A percentile compares a stretch with the other conserved stretches of the same genome.
Conservation (phyloP, 2,113 vertebrate species). For the Petaurus breviceps region DNA sequence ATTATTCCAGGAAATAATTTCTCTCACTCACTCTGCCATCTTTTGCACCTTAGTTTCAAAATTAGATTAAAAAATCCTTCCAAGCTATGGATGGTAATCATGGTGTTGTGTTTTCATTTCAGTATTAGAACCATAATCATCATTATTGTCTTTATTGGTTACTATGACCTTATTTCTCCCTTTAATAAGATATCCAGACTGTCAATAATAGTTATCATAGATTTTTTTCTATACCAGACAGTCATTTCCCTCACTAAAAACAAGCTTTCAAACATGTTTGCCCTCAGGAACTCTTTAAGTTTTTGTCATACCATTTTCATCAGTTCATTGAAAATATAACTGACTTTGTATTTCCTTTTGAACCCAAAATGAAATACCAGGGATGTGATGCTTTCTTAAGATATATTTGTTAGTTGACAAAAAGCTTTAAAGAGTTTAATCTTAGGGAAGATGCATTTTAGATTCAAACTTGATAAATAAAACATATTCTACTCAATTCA, state of each 20-base stretch:
- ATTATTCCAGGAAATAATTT: not conserved
- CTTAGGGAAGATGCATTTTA: not conserved
- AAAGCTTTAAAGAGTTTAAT: not conserved
- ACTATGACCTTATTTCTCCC: not conserved
- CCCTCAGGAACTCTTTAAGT: not conserved
- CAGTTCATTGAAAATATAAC: not conserved
- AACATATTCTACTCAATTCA: not conserved
- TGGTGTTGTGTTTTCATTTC: not conserved
- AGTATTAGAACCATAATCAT: not conserved
- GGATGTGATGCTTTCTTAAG: not conserved
- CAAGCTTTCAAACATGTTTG: not conserved
- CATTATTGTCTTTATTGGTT: not conserved
- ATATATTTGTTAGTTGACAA: not conserved
- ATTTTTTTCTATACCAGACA: not conserved
- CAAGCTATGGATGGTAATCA: not conserved
- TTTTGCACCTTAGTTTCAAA: not conserved
- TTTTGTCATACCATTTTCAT: not conserved
- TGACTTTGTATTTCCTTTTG: not conserved
- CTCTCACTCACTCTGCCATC: not conserved
- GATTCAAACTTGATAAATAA: not conserved
- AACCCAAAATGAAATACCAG: not conserved
- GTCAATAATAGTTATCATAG: not conserved
- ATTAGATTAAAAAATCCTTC: not conserved
- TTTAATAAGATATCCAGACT: not conserved
- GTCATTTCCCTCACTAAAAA: not conserved